phyloP scores from a whole-genome alignment of 2,797 vertebrate species.

The Melanotaenia maccullochi region DNA sequence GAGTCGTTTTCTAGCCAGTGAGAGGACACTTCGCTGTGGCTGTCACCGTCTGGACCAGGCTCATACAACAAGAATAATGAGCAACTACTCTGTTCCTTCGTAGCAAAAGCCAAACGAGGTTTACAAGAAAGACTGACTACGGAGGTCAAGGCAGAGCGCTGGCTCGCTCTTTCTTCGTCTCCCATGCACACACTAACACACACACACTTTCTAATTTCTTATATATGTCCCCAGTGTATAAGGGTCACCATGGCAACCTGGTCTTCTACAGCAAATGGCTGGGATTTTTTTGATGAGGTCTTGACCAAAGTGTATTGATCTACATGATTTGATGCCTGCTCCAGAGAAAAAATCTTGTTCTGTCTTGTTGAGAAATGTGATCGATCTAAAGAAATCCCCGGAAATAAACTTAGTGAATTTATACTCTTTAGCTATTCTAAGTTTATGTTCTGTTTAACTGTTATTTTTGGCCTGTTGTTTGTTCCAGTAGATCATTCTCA shows the following conservation, averaged over 20 bases:
- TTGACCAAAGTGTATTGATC: slow-evolving; percentile 70
- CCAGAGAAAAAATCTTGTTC: slow-evolving; percentile 56
- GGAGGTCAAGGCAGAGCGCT: slow-evolving; percentile 63
- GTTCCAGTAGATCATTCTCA: slow-evolving; percentile 42
- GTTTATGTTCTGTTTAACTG: slow-evolving; percentile 50
- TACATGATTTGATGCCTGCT: slow-evolving; percentile 69
- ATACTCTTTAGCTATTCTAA: slow-evolving; percentile 48
- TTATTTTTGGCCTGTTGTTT: slow-evolving; percentile 55
- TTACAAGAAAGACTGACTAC: slow-evolving; percentile 61
- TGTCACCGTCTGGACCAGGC: slow-evolving; percentile 58
- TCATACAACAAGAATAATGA: slow-evolving; percentile 69
- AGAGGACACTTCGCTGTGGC: slow-evolving; percentile 53
- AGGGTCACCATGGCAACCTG: slow-evolving; percentile 73
- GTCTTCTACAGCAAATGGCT: slow-evolving; percentile 51
- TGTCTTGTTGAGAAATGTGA: slow-evolving; percentile 39
- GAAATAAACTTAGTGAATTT: slow-evolving; percentile 58
- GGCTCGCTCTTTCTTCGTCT: slow-evolving; percentile 40
- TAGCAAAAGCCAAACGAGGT: slow-evolving; percentile 52
- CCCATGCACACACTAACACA: slow-evolving; percentile 26
- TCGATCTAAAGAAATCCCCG: slow-evolving; percentile 58
- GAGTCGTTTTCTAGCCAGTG: slow-evolving; percentile 34
- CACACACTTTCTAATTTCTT: slow-evolving; percentile 58
- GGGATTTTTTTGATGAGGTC: slow-evolving; percentile 55
- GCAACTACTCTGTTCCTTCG: slow-evolving; percentile 55
- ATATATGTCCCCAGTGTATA: slow-evolving; percentile 53